Base-by-base conservation (phyloP, 1,140 invertebrate genomes). In the Hyposmocoma kahamanoa region DNA sequence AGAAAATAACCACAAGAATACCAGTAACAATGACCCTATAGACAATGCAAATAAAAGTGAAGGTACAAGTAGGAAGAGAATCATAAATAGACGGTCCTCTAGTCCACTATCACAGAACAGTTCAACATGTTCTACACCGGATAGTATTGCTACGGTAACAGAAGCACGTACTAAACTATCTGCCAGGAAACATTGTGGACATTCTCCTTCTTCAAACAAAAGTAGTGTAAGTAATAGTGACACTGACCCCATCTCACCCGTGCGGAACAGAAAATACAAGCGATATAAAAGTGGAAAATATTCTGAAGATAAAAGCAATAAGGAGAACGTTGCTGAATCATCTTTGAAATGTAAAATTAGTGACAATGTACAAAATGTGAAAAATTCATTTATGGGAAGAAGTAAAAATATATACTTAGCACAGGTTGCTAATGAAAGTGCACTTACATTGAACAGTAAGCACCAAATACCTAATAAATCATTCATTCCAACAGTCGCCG, bases 71-170 rank as follows among this genome's bases (percentile, higher is more conserved):
- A 67, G 47, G 50, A 50, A 49, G 22, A 51, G 45, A 8, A 30
- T n/a, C 38, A 34, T 30, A 3, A 13, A 54, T 28, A 67, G 64
- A 47, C 56, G 43, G 8, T 46, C 50, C 24, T 43, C 42, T 10
- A 80, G 66, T 47, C 58, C 67, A 24, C 42, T 53, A 18, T 73
- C 76, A n/a, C 62, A 63, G 43, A 66, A 70, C 47, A 79, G 76
- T 70, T 81, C 79, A 30, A 60, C 68, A 8, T 72, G 71, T 49
- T 84, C 77, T 6, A 74, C 75, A 22, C 64, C 61, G 15, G 79
- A 67, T 28, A 84, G 79, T 57, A 47, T 79, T 52, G 59, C 64
- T 4, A 81, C 77, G 30, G 71, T 81, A 9, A 59, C 64, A 26
- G 51, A 52, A 26, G 56, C 51, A n/a, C 48, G 47, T 42, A 38